phyloP scores from a whole-genome alignment of 2,797 vertebrate genomes.

The Microcaecilia unicolor region DNA sequence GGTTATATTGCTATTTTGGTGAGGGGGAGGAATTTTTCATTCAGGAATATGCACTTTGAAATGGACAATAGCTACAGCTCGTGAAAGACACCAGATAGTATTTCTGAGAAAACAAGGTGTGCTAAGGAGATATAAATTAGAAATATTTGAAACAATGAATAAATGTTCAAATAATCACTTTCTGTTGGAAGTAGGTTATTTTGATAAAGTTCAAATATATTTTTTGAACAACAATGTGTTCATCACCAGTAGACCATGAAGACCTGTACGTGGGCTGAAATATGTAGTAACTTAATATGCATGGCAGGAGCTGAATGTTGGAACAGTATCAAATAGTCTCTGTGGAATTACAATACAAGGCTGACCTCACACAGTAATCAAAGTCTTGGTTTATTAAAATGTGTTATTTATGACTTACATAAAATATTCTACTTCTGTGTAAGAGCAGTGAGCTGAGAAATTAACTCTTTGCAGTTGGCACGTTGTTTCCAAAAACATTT shows the following conservation, averaged over 20 bases:
- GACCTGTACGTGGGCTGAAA: slow-evolving; percentile 25
- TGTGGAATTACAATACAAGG: slow-evolving; percentile 35
- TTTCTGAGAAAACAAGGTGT: slow-evolving; percentile 6
- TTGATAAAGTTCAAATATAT: slow-evolving; percentile 27
- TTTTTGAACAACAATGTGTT: slow-evolving; percentile 28
- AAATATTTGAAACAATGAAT: slow-evolving; percentile 34
- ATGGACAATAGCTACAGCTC: no score
- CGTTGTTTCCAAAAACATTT: slow-evolving; percentile 13
- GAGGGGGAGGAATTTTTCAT: no score
- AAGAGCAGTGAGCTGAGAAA: slow-evolving; percentile 41
- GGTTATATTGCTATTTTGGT: no score
- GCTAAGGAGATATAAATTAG: slow-evolving; percentile 29
- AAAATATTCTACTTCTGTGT: slow-evolving; percentile 40
- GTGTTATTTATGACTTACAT: slow-evolving; percentile 50
- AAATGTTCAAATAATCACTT: slow-evolving; percentile 17
- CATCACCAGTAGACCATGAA: slow-evolving; percentile 49
- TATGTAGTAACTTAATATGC: slow-evolving; percentile 32
- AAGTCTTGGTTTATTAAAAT: slow-evolving; percentile 46
- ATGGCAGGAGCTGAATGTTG: slow-evolving; percentile 28
- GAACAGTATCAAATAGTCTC: slow-evolving; percentile 38
- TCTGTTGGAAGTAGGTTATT: slow-evolving; percentile 36
- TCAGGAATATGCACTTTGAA: no score
- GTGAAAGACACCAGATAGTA: no score
- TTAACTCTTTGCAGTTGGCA: slow-evolving; percentile 31
- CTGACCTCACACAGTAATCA: slow-evolving; percentile 45